phyloP scores from a whole-genome alignment of 2,888 invertebrate genomes.

The Coecobrya sp. region DNA sequence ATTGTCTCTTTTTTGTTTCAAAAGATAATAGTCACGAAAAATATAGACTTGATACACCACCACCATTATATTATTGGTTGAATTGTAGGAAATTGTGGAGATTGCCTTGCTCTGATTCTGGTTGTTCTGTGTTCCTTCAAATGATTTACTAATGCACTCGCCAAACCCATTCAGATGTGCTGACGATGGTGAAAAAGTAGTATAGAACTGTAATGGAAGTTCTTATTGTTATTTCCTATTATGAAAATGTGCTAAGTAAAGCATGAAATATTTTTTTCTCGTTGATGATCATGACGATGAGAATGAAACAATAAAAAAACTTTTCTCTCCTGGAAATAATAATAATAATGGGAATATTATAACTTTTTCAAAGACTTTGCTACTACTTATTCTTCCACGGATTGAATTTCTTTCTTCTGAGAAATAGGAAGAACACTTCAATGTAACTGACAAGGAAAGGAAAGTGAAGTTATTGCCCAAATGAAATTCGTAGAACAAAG shows the following conservation, averaged over 20 bases:
- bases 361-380: conserved; percentile 27
- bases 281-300: conserved; percentile 30
- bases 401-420: conserved; percentile 14
- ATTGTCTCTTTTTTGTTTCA: neutral
- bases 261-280: conserved; percentile 45
- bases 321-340: conserved; percentile 44
- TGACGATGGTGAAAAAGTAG: neutral
- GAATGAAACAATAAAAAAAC: conserved; percentile 52
- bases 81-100: neutral
- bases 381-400: conserved; percentile 10
- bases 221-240: neutral
- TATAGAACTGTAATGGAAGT: no score
- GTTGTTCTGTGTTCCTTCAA: neutral
- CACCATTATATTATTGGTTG: neutral
- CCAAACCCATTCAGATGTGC: neutral
- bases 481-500: conserved; percentile 60
- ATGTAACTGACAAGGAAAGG: conserved; percentile 36
- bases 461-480: neutral
- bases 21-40: conserved; percentile 8
- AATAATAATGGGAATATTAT: conserved; percentile 37
- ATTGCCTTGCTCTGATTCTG: neutral
- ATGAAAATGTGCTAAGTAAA: conserved; percentile 61
- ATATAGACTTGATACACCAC: neutral
- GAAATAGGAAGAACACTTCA: neutral
- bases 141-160: neutral